These are phyloP conservation scores for Malurus splendens DNA, from an alignment of 2,797 vertebrate genomes.

Conservation along the genomic window DNA sequence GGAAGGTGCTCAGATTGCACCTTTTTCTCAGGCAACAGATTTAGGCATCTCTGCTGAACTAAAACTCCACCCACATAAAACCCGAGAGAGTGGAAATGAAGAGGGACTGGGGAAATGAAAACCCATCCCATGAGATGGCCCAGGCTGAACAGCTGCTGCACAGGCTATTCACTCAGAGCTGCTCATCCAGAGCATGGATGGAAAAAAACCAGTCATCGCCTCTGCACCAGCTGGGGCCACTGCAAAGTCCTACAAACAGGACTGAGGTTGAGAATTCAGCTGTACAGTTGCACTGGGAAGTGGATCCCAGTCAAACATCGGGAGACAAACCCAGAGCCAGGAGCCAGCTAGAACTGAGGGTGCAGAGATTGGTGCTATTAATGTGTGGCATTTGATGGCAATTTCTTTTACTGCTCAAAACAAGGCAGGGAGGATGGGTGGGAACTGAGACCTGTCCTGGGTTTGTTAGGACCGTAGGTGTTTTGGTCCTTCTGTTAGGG, in stretches of 20 bases:
- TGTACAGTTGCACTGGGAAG: not conserved
- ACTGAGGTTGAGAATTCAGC: not conserved
- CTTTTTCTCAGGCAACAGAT: constrained; percentile 49
- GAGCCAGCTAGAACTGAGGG: not conserved
- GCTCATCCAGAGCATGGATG: not conserved
- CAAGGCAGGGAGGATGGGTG: not conserved
- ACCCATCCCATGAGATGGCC: not conserved
- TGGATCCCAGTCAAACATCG: fast-evolving
- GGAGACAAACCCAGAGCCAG: not conserved
- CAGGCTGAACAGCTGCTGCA: constrained; percentile 33
- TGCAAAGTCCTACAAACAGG: not conserved
- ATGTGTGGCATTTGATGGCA: fast-evolving
- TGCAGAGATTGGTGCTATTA: not conserved
- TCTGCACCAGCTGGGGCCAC: constrained; percentile 22
- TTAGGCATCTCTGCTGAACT: constrained; percentile 35
- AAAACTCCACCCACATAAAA: constrained; percentile 29
- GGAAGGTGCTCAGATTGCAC: constrained; percentile 40
- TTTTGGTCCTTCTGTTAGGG: not conserved
- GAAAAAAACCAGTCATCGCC: not conserved
- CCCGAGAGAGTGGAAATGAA: constrained; percentile 14
- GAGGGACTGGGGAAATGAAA: constrained; percentile 36
- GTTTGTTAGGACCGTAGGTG: not conserved
- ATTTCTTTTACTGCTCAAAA: not conserved
- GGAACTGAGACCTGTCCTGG: not conserved
- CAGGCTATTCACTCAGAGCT: constrained; percentile 12